Conservation (phyloP, 35 echinoderm and acorn worm species). For the Strongylocentrotus purpuratus region DNA sequence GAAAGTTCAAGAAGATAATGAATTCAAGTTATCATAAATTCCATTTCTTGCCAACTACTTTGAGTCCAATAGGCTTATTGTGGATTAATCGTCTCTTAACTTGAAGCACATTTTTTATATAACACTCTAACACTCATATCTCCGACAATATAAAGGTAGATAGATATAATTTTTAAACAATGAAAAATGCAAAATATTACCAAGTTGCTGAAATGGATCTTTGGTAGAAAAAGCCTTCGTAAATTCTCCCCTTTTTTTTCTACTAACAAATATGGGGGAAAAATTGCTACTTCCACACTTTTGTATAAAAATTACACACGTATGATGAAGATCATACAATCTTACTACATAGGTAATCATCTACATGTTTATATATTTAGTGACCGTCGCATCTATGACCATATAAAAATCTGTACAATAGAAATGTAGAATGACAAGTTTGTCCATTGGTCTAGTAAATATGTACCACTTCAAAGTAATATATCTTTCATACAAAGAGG, state of each 20-base stretch:
- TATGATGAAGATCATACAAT: neutral
- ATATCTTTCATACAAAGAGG: neutral
- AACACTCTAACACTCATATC: too few species aligned
- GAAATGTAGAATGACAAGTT: neutral
- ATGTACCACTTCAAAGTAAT: neutral
- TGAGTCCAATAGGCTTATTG: too few species aligned
- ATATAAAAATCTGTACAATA: slow-evolving; percentile 2
- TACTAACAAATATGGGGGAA: too few species aligned
- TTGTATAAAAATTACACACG: neutral
- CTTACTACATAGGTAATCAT: neutral
- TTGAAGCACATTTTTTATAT: too few species aligned
- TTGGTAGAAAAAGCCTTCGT: neutral
- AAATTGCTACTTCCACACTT: neutral
- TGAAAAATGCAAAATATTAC: neutral
- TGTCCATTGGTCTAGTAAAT: neutral
- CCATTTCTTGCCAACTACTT: too few species aligned
- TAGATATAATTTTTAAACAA: neutral
- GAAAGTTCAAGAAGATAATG: too few species aligned
- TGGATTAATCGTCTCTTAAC: too few species aligned
- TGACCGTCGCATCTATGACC: neutral
- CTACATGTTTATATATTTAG: neutral
- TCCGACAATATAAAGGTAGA: too few species aligned
- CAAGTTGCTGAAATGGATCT: neutral
- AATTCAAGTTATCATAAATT: too few species aligned
- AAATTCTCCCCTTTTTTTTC: too few species aligned